Conservation (phyloP, 2,797 vertebrate species). For the Geotrypetes seraphini region DNA sequence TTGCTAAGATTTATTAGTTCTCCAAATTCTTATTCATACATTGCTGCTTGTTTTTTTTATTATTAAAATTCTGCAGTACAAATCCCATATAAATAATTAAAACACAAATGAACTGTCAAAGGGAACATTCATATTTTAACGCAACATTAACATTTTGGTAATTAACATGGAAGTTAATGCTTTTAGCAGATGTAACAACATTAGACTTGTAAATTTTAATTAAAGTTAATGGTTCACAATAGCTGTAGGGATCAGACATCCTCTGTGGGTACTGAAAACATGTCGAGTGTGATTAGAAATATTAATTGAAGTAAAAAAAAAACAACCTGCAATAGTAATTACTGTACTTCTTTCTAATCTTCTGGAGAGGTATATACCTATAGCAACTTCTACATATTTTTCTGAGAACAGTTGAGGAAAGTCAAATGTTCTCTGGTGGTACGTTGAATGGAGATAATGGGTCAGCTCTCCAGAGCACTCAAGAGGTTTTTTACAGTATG, state of each 20-base stretch:
- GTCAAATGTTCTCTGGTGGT: slow-evolving; percentile 16
- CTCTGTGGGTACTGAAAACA: slow-evolving; percentile 57
- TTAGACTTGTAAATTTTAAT: slow-evolving; percentile 72
- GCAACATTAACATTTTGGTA: slow-evolving; percentile 62
- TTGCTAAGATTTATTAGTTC: slow-evolving; percentile 20
- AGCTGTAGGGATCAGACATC: slow-evolving; percentile 59
- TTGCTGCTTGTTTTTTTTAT: slow-evolving; percentile 25
- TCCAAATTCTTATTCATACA: slow-evolving; percentile 14
- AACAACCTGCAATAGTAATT: slow-evolving; percentile 28
- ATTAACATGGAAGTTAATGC: slow-evolving; percentile 69
- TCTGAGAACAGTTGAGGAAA: slow-evolving; percentile 13
- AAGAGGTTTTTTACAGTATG: slow-evolving; percentile 10
- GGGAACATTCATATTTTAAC: slow-evolving; percentile 64
- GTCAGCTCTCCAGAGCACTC: slow-evolving; percentile 16
- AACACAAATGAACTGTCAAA: slow-evolving; percentile 55
- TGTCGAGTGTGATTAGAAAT: slow-evolving; percentile 58
- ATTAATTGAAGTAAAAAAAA: slow-evolving; percentile 50
- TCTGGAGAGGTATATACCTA: slow-evolving; percentile 32
- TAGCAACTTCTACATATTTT: slow-evolving; percentile 24
- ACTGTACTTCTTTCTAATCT: slow-evolving; percentile 26
- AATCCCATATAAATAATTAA: slow-evolving; percentile 55
- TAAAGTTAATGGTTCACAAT: slow-evolving; percentile 64
- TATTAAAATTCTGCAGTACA: slow-evolving; percentile 21
- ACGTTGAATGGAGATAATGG: slow-evolving; percentile 28
- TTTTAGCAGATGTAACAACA: slow-evolving; percentile 68